A percentile compares a stretch with the other conserved stretches of the same genome.
These are phyloP conservation scores for Ahaetulla prasina DNA, from an alignment of 2,113 vertebrate genomes.

Conservation along the genomic window DNA sequence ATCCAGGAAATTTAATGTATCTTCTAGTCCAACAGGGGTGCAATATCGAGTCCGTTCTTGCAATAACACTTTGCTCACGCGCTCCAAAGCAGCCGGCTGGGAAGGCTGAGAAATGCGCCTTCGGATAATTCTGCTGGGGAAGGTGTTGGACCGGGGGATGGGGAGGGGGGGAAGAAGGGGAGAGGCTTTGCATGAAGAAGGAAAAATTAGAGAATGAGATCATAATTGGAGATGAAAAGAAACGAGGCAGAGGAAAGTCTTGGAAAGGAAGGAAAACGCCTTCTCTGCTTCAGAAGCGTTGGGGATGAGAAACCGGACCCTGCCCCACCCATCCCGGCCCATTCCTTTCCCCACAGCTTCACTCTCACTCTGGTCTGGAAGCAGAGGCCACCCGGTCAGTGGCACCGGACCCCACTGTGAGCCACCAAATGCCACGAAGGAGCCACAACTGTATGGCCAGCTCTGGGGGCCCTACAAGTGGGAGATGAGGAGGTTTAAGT, in stretches of 20 bases:
- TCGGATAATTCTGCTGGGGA: slow-evolving; percentile 36
- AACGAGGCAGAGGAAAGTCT: slow-evolving; percentile 51
- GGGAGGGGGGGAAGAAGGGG: not conserved
- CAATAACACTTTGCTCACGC: slow-evolving; percentile 28
- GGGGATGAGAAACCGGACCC: not conserved
- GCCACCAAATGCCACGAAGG: no score
- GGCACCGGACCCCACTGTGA: not conserved
- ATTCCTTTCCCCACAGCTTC: not conserved
- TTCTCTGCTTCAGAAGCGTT: slow-evolving; percentile 35
- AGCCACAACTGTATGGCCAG: not conserved
- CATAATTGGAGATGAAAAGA: slow-evolving; percentile 61
- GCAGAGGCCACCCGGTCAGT: not conserved
- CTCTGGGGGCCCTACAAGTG: not conserved
- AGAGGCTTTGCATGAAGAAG: slow-evolving; percentile 46
- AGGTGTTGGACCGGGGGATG: slow-evolving; percentile 35
- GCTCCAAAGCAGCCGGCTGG: slow-evolving; percentile 22
- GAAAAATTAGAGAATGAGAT: slow-evolving; percentile 59
- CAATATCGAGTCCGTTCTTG: rapidly evolving
- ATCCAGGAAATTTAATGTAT: not conserved
- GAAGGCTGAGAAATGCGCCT: slow-evolving; percentile 24
- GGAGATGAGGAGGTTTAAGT: not conserved
- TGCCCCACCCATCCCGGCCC: not conserved
- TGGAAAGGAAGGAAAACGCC: slow-evolving; percentile 44
- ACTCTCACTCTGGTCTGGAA: not conserved
- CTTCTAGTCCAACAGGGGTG: not conserved